phyloP scores from a whole-genome alignment of 2,797 vertebrate species.

The Somateria mollissima region DNA sequence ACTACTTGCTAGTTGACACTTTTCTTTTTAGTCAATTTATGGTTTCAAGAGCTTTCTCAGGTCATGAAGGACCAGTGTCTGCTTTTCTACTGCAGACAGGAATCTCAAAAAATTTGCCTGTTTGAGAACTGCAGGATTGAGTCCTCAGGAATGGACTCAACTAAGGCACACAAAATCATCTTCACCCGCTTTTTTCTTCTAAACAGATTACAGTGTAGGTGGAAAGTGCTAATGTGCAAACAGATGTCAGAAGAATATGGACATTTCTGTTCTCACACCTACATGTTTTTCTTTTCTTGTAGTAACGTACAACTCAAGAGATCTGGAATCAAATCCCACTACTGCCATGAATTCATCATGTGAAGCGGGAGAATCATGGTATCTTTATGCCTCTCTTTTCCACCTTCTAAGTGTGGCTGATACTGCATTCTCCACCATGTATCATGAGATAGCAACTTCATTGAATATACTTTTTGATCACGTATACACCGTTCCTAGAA shows the following conservation, averaged over 20 bases:
- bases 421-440: neutral
- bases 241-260: constrained; percentile 50
- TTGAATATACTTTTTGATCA: neutral
- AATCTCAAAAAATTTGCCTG: neutral
- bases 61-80: neutral
- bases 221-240: constrained; percentile 47
- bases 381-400: neutral
- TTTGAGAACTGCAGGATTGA: neutral
- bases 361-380: neutral
- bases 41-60: neutral
- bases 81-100: neutral
- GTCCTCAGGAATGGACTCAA: neutral
- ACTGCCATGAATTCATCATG: constrained; percentile 6
- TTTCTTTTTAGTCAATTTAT: neutral
- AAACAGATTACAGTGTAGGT: constrained; percentile 49
- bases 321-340: constrained; percentile 47
- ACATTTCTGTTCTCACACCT: constrained; percentile 50
- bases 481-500: neutral
- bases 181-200: neutral
- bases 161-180: neutral
- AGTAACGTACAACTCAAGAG: neutral
- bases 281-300: constrained; percentile 50
- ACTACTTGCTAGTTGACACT: neutral
- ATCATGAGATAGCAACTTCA: neutral
- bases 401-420: neutral